Base-by-base conservation (phyloP, 1,140 invertebrate genomes). In the Micrasema longulum region DNA sequence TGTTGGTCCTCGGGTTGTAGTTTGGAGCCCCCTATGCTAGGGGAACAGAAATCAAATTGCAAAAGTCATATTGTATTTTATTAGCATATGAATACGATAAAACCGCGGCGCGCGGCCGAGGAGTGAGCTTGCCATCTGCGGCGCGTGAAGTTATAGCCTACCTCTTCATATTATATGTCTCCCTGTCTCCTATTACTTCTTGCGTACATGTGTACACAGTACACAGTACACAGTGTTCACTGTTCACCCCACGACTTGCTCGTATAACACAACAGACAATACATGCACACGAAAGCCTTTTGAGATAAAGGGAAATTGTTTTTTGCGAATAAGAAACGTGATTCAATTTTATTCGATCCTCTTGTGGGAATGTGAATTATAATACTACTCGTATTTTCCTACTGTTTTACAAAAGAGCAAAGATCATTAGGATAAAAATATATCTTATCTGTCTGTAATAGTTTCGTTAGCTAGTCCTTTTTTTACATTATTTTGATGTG, bases 41-140 rank as follows among this genome's bases (percentile, higher is more conserved):
- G 50, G 50, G 50, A 31, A 12, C 50, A 53, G 50, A 53, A 53
- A 26, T 22, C 16, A 64, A 47, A 64, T 47, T 45, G 60, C 41
- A 23, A 64, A 64, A 47, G 60, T 64, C 60, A 47, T 64, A 64
- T 64, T 20, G 60, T 26, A 47, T 64, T 64, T 14, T 20, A 64
- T 64, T 64, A 64, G 60, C 60, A 64, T 64, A 64, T 64, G 60
- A 64, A 64, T 64, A 31, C 60, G 41, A 64, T 64, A 38, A 48
- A 26, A 64, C 43, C 14, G 26, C 26, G n/a, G n/a, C 26, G 26
- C 26, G 43, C 60, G 43, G 60, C 47, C 60, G 60, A 45, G 16
- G 60, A 26, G 60, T 45, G 60, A 64, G n/a, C 18, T 31, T 16
- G 41, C 41, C 60, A 64, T 45, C 60, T 64, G 60, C 60, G 60